Evolutionary conservation across 1,140 invertebrate genomes (phyloP), one percentile per base, ranked within the genome.

Genomic region (Caenorhabditis inopinata): DNA sequence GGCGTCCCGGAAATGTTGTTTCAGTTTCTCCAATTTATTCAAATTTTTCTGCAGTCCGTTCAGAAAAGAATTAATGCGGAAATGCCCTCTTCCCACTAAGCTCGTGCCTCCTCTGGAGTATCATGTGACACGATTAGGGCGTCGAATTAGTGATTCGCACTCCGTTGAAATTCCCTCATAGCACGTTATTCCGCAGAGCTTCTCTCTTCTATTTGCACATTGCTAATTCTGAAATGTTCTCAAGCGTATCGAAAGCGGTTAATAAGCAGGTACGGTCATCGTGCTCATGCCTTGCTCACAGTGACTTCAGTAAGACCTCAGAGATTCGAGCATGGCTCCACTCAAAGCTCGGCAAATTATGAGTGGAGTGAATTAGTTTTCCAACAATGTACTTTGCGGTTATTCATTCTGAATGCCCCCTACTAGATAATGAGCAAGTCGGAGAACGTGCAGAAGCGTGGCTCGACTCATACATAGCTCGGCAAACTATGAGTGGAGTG

Each of bases 91-190:
- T n/a, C 25, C 23, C 58, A 38, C 25, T 18, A 16, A 58, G 51
- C 27, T 25, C 27, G 51, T 68, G 32, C 23, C 58, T 42, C 38
- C 32, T 38, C 23, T 5, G 29, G 38, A 68, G 38, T 68, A 68
- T 68, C 58, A 35, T 29, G 38, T 68, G 58, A 68, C 58, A 68
- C 58, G 32, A 68, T n/a, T n/a, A n/a, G 12, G n/a, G n/a, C 6
- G 27, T 16, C 51, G 4, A 42, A 14, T 68, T 21, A 42, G n/a
- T 32, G 32, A 68, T 68, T 68, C 58, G 35, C 58, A 42, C 58
- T 68, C 32, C 21, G 35, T 68, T 38, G 9, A 32, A 68, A 68
- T 68, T 68, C 58, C 18, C n/a, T 68, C 25, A 32, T 16, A 68
- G n/a, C 16, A 9, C 1, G 9, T 35, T 38, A 42, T 68, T 21